Evolutionary conservation across 2,113 vertebrate species (phyloP).

Genomic region (Macaca fascicularis): T2T-MFA8v1.1 NC_088378.1:151878001-151878500

Average conservation of each 20-base stretch:
- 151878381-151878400: conserved; percentile 62
- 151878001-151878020: neutral
- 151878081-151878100: neutral
- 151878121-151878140: neutral
- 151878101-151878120: neutral
- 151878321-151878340: neutral
- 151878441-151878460: conserved; percentile 56
- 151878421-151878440: conserved; percentile 34
- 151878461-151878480: conserved; percentile 50
- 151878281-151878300: neutral
- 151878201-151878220: neutral
- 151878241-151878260: conserved; percentile 23
- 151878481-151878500: conserved; percentile 37
- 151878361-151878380: conserved; percentile 46
- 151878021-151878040: neutral
- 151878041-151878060: conserved; percentile 35
- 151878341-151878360: conserved; percentile 52
- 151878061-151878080: conserved; percentile 48
- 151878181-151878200: neutral
- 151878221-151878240: neutral
- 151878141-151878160: neutral
- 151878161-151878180: neutral
- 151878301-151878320: neutral
- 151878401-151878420: conserved; percentile 1
- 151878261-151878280: conserved; percentile 16